These are phyloP conservation scores for Luffia ferchaultella DNA, from an alignment of 2,888 invertebrate genomes.

Conservation along the genomic window DNA sequence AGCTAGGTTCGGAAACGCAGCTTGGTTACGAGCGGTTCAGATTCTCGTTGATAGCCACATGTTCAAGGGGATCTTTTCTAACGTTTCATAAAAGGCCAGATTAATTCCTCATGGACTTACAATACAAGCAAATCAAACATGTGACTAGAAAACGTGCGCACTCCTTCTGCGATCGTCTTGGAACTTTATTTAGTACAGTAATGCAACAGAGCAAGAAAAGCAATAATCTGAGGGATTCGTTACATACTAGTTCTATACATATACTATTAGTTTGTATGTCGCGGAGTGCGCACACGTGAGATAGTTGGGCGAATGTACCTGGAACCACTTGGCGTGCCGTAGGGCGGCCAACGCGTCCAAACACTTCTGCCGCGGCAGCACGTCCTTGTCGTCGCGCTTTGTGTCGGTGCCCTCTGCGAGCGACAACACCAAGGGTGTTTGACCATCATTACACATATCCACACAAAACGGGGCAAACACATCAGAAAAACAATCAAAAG, in stretches of 20 bases:
- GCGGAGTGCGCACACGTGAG: slow-evolving; percentile 17
- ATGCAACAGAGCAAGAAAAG: not conserved
- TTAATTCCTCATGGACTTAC: not conserved
- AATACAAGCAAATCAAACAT: slow-evolving; percentile 40
- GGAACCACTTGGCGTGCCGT: slow-evolving; percentile 99
- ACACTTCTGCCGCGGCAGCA: slow-evolving; percentile 99
- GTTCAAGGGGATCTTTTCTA: slow-evolving; percentile 41
- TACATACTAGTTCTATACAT: too few species aligned
- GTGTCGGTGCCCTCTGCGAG: slow-evolving; percentile 69
- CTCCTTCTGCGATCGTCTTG: slow-evolving; percentile 20
- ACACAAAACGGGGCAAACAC: slow-evolving; percentile 59
- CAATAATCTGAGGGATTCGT: not conserved
- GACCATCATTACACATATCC: slow-evolving; percentile 63
- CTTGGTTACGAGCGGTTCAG: slow-evolving; percentile 20
- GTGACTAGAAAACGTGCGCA: slow-evolving; percentile 61
- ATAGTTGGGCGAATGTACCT: slow-evolving; percentile 77
- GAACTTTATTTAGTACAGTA: not conserved
- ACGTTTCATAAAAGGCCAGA: too few species aligned
- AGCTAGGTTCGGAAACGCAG: slow-evolving; percentile 51
- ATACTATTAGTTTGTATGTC: too few species aligned
- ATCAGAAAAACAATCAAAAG: slow-evolving; percentile 10
- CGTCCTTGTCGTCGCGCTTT: slow-evolving; percentile 86
- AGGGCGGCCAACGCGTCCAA: slow-evolving; percentile 99
- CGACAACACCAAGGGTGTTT: slow-evolving; percentile 77
- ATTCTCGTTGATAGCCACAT: slow-evolving; percentile 59